Evolutionary conservation across 1,140 invertebrate genomes (phyloP), one percentile per base, ranked within the genome.

Genomic region (Euwallacea similis): DNA sequence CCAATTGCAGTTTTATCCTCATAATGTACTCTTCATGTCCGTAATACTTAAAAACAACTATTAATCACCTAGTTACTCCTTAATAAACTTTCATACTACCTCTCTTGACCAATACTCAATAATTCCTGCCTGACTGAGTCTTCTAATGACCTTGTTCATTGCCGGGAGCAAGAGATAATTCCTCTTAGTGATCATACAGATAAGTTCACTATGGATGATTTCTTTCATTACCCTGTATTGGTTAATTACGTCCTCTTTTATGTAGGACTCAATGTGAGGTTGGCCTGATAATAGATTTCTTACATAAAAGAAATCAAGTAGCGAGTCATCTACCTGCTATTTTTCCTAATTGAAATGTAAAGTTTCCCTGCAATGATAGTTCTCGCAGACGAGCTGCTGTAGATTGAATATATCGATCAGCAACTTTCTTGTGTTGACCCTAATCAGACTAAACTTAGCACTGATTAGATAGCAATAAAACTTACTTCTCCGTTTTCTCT

Each of bases 401-500:
- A n/a, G n/a, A n/a, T n/a, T n/a, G n/a, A n/a, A n/a, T n/a, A n/a
- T n/a, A n/a, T n/a, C n/a, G n/a, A n/a, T n/a, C n/a, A n/a, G n/a
- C n/a, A n/a, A n/a, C n/a, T n/a, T n/a, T n/a, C n/a, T n/a, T n/a
- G n/a, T n/a, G n/a, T n/a, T n/a, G n/a, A n/a, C n/a, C n/a, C n/a
- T n/a, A n/a, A n/a, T n/a, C n/a, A n/a, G n/a, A n/a, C n/a, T n/a
- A n/a, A n/a, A n/a, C n/a, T n/a, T n/a, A n/a, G n/a, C n/a, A n/a
- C n/a, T n/a, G n/a, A n/a, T n/a, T n/a, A n/a, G n/a, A n/a, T n/a
- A n/a, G n/a, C n/a, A n/a, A n/a, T n/a, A n/a, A n/a, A n/a, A n/a
- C n/a, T 56, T 53, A 69, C 67, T 15, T 61, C 8, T 54, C 42
- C 33, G 3, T 15, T 46, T 42, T n/a, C 15, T 42, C 16, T 55